Base-by-base conservation (phyloP, 2,888 invertebrate species). In the Boloria selene region DNA sequence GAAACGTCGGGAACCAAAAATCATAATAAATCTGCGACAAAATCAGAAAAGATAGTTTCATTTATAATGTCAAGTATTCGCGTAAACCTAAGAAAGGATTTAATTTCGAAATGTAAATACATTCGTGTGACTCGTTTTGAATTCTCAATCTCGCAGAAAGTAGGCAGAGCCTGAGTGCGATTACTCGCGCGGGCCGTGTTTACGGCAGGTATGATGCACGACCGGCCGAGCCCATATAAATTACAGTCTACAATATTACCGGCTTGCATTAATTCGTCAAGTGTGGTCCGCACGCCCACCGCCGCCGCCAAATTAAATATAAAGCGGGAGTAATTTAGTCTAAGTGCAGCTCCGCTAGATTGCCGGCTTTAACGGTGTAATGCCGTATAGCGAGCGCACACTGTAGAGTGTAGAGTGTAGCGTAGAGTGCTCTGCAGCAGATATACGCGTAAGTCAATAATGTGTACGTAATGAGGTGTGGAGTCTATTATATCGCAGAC, bases 251-350 rank as follows among this genome's bases (percentile, higher is more conserved):
- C 80, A 78, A 80, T 79, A 81, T 81, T 79, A 78, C 76, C 74
- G 70, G 79, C 73, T 74, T 72, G 77, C 78, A 80, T 79, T 80
- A 80, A 77, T 81, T 79, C 82, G 77, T 82, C 83, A 80, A 80
- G 85, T 85, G 85, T 81, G 84, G 83, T 82, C 84, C 52, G 56
- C 60, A 61, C 55, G 51, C 55, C 55, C 53, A 55, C 55, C 58
- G 51, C 64, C 54, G 53, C 56, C 67, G 51, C 62, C 65, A 64
- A 68, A 67, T 71, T 70, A 70, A 72, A 72, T 72, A 68, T 70
- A 68, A 68, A 68, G 53, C 66, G 60, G 53, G 59, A 61, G 64
- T 68, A 63, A 68, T 70, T 71, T 55, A 58, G 64, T 51, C 56
- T 60, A 61, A 70, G 69, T 69, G 70, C 62, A 44, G 60, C 52